Percentiles rank a stretch among this genome's conserved stretches.
Evolutionary conservation across 92 coral and sea anemone genomes (phyloP).

Genomic region (Zoanthus solanderi): DNA sequence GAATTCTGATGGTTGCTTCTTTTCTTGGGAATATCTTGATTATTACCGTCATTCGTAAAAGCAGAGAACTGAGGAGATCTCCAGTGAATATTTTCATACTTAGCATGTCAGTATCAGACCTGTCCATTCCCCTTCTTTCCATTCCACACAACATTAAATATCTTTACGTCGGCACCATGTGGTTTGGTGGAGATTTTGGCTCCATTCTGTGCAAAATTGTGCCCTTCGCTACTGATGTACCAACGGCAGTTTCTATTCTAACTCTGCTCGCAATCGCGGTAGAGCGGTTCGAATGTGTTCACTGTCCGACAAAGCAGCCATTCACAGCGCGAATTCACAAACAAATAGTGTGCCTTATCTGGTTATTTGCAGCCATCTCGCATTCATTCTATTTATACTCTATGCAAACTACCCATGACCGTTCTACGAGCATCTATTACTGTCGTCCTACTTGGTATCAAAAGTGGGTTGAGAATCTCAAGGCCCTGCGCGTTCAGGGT

Average conservation of each 20-base stretch:
- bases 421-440: neutral
- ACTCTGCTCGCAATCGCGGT: slow-evolving; percentile 31
- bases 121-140: slow-evolving; percentile 1
- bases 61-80: slow-evolving; percentile 3
- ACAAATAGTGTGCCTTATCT: slow-evolving; percentile 11
- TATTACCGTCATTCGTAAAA: slow-evolving; percentile 8
- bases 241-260: slow-evolving; percentile 37
- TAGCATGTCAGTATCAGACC: slow-evolving; percentile 36
- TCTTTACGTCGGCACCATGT: neutral
- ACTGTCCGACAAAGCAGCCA: slow-evolving; percentile 3
- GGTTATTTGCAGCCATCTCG: slow-evolving; percentile 12
- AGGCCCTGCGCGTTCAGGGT: slow-evolving; percentile 11
- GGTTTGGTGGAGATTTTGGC: slow-evolving; percentile 25
- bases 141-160: slow-evolving; percentile 23
- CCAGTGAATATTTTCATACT: slow-evolving; percentile 19
- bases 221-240: neutral
- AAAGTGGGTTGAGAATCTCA: neutral
- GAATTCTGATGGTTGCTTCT: neutral
- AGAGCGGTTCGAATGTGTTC: slow-evolving; percentile 24
- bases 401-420: neutral
- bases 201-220: slow-evolving; percentile 23
- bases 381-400: slow-evolving; percentile 30
- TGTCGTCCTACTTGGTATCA: slow-evolving; percentile 9
- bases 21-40: slow-evolving; percentile 16
- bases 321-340: slow-evolving; percentile 7